Evolutionary conservation across 2,113 vertebrate species (phyloP).

Genomic region (Eubucco bourcierii): DNA sequence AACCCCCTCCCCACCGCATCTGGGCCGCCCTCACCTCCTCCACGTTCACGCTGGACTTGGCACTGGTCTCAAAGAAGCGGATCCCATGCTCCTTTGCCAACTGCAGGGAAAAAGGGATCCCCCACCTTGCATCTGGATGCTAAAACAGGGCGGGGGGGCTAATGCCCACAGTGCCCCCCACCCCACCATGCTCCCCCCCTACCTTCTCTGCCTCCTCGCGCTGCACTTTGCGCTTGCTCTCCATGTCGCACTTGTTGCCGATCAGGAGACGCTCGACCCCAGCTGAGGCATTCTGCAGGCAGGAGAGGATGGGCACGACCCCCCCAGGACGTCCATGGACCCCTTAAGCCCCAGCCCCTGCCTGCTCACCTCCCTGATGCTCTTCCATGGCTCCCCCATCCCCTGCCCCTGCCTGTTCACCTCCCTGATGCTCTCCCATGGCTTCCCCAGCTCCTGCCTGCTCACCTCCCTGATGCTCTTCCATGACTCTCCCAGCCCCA

Average conservation of each 20-base stretch:
- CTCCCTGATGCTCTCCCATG: constrained; percentile 88
- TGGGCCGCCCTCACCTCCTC: constrained; percentile 70
- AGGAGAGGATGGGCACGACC: background rate
- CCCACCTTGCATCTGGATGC: background rate
- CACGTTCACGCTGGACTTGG: constrained; percentile 81
- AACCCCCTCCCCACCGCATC: constrained; percentile 13
- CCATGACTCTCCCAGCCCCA: background rate
- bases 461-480: constrained; percentile 88
- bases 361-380: constrained; percentile 82
- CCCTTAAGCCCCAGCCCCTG: no score
- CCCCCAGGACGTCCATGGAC: background rate
- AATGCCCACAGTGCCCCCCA: background rate
- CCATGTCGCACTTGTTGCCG: constrained; percentile 95
- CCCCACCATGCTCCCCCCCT: background rate
- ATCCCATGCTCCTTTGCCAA: constrained; percentile 90
- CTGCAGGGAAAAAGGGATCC: constrained; percentile 62
- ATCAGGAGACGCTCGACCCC: constrained; percentile 89
- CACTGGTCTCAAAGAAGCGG: constrained; percentile 94
- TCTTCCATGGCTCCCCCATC: constrained; percentile 72
- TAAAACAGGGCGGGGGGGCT: background rate
- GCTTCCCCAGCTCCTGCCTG: background rate
- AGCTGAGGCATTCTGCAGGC: constrained; percentile 85
- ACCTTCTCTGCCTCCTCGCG: constrained; percentile 89
- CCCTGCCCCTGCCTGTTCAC: background rate
- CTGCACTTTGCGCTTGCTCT: constrained; percentile 85